Evolutionary conservation across 2,113 vertebrate species (phyloP).

Genomic region (Heliornis fulica): DNA sequence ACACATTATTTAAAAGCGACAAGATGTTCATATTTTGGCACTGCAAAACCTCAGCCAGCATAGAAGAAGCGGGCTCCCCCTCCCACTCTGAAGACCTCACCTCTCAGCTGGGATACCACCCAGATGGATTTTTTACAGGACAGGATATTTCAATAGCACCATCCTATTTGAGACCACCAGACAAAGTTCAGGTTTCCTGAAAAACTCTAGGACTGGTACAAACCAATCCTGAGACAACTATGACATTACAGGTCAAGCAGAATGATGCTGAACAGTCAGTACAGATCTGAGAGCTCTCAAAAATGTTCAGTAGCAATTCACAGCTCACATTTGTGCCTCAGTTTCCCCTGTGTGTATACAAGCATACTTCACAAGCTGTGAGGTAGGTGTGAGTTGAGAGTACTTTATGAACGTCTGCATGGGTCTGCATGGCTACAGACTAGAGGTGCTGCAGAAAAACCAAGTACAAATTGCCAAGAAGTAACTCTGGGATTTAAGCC

Average conservation of each 20-base stretch:
- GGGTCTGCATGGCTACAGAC: background rate
- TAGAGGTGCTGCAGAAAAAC: background rate
- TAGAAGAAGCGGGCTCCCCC: background rate
- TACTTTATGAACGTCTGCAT: background rate
- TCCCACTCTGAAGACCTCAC: background rate
- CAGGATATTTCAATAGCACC: background rate
- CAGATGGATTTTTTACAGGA: background rate
- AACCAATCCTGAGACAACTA: background rate
- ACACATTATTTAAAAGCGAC: slow-evolving; percentile 39
- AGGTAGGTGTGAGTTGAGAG: background rate
- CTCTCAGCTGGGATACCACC: slow-evolving; percentile 1
- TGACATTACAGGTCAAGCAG: background rate
- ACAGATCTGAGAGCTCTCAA: background rate
- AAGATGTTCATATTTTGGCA: slow-evolving; percentile 43
- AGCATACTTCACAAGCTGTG: background rate
- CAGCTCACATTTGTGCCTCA: background rate
- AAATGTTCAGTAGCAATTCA: background rate
- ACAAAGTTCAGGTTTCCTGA: background rate
- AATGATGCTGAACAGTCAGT: rapidly evolving
- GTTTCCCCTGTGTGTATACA: background rate
- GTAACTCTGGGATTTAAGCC: background rate
- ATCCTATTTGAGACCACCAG: background rate
- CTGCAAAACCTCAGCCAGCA: background rate
- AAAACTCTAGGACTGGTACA: background rate
- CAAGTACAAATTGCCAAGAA: background rate